Evolutionary conservation across 2,797 vertebrate species (phyloP).

Genomic region (Characodon lateralis): DNA sequence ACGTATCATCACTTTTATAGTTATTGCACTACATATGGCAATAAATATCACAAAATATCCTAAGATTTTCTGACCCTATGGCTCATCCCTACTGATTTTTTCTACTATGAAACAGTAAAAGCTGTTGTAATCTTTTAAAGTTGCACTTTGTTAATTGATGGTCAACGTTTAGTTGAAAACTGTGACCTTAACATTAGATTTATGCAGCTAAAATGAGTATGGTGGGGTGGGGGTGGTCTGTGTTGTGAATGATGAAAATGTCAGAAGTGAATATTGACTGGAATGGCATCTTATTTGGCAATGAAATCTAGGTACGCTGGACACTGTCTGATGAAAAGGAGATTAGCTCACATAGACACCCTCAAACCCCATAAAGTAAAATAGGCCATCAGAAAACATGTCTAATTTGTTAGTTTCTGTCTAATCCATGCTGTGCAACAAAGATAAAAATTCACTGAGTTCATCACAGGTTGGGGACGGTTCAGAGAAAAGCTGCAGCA

Average conservation of each 20-base stretch:
- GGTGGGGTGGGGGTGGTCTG: not conserved
- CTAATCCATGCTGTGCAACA: slow-evolving; percentile 14
- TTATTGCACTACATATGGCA: not conserved
- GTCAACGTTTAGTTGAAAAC: too few species aligned
- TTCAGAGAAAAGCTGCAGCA: slow-evolving; percentile 47
- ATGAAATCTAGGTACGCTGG: not conserved
- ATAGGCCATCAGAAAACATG: slow-evolving; percentile 35
- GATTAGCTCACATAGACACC: slow-evolving; percentile 48
- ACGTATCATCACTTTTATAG: not conserved
- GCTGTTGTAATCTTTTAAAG: too few species aligned
- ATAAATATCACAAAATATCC: not conserved
- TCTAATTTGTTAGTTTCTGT: not conserved
- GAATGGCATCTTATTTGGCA: slow-evolving; percentile 19
- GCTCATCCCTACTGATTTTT: too few species aligned
- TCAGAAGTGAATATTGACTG: slow-evolving; percentile 15
- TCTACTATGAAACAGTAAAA: too few species aligned
- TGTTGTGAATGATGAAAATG: slow-evolving; percentile 18
- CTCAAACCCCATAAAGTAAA: slow-evolving; percentile 6
- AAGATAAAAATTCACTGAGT: slow-evolving; percentile 28
- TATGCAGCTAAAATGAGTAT: too few species aligned
- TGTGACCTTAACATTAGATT: too few species aligned
- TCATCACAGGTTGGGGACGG: slow-evolving; percentile 32
- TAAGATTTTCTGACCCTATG: not conserved
- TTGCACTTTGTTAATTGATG: too few species aligned
- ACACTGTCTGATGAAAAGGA: slow-evolving; percentile 30